These are phyloP conservation scores for Phataginus tetradactyla DNA, from an alignment of 2,797 vertebrate species.

Conservation along the genomic window DNA sequence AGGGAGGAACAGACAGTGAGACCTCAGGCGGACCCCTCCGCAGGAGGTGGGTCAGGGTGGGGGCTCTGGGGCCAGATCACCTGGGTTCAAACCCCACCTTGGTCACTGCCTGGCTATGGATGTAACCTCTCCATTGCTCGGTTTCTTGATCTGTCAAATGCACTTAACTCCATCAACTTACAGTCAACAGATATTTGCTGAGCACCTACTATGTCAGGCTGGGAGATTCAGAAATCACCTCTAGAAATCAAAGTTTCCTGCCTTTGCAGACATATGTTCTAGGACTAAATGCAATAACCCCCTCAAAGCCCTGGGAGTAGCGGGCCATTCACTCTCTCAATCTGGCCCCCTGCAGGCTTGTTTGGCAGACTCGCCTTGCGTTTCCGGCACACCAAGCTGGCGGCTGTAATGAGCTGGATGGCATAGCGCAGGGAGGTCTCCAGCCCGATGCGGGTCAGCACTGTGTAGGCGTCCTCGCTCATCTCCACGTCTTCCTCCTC, in stretches of 20 bases:
- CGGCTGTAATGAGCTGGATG: slow-evolving; percentile 97
- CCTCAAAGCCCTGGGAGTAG: not conserved
- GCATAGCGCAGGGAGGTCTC: slow-evolving; percentile 96
- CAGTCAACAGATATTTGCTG: not conserved
- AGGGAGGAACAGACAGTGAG: accelerated
- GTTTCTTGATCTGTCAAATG: not conserved
- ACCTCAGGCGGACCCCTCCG: not conserved
- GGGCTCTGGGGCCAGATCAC: not conserved
- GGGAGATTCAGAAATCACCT: not conserved
- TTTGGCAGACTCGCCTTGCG: slow-evolving; percentile 88
- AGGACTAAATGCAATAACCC: not conserved
- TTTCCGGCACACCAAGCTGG: slow-evolving; percentile 95
- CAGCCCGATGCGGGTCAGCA: slow-evolving; percentile 95
- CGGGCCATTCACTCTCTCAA: accelerated
- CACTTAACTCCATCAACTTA: not conserved
- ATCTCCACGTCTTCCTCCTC: slow-evolving; percentile 98
- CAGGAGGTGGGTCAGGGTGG: accelerated
- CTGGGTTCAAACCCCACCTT: not conserved
- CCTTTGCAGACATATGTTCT: not conserved
- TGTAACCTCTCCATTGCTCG: not conserved
- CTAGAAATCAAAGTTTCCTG: not conserved
- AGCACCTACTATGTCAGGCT: not conserved
- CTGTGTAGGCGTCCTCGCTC: slow-evolving; percentile 95
- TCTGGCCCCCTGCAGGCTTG: not conserved
- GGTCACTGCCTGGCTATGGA: not conserved